Conservation (phyloP, 2,888 invertebrate genomes). For the Matsumyia berberina region DNA sequence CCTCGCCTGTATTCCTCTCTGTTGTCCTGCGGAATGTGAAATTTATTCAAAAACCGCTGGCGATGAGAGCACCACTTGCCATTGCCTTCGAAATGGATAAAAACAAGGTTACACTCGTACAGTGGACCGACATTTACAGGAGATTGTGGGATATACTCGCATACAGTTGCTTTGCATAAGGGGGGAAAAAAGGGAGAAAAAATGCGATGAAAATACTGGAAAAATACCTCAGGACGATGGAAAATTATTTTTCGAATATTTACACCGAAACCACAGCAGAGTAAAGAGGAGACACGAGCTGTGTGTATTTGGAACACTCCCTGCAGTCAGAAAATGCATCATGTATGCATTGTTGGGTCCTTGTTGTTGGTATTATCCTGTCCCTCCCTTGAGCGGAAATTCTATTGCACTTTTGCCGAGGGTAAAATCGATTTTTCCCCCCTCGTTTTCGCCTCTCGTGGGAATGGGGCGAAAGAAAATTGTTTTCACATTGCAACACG, state of each 20-base stretch:
- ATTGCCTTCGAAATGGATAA: constrained; percentile 10
- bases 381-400: background rate
- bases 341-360: constrained; percentile 10
- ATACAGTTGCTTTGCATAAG: constrained; percentile 4
- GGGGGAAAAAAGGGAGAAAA: background rate
- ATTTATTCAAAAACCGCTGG: constrained; percentile 50
- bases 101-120: constrained; percentile 4
- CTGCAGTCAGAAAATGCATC: constrained; percentile 17
- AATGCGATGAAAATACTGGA: background rate
- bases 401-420: background rate
- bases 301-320: constrained; percentile 14
- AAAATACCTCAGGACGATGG: constrained; percentile 7
- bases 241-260: constrained; percentile 38
- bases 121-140: constrained; percentile 4
- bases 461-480: constrained; percentile 2
- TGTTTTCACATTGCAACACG: constrained; percentile 30
- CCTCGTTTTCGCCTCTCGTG: background rate
- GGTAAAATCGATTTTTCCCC: constrained; percentile 46
- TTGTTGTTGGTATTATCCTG: background rate
- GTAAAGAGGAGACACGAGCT: background rate
- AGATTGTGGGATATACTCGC: background rate
- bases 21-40: constrained; percentile 38
- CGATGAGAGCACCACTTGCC: constrained; percentile 29
- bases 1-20: too few relatives aligned
- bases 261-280: constrained; percentile 11